phyloP scores from a whole-genome alignment of 2,113 vertebrate genomes.

The Himantopus leucocephalus region DNA sequence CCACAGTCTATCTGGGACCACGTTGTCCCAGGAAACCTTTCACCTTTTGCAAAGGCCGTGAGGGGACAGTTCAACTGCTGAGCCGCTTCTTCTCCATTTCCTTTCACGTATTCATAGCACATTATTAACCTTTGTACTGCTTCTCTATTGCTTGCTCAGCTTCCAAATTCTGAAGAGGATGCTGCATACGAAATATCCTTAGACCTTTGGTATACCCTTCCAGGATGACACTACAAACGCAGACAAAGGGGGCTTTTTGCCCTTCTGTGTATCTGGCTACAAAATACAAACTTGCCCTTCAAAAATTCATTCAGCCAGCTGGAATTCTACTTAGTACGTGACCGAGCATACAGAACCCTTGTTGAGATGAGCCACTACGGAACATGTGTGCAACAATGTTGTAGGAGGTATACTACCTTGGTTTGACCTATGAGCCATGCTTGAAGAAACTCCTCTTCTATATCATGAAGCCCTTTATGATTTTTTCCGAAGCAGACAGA shows the following conservation, averaged over 20 bases:
- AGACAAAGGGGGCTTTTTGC: background rate
- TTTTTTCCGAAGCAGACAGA: background rate
- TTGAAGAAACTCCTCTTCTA: background rate
- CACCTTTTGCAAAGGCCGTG: background rate
- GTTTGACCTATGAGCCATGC: background rate
- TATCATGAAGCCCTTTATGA: background rate
- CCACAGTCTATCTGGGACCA: background rate
- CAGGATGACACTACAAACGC: background rate
- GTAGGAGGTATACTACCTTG: background rate
- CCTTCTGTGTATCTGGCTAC: background rate
- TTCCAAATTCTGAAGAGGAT: background rate
- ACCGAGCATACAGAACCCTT: background rate
- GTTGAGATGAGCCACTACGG: background rate
- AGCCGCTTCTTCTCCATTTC: background rate
- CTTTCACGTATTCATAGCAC: background rate
- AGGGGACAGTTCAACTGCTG: background rate
- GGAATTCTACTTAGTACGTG: background rate
- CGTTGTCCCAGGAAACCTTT: background rate
- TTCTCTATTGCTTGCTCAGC: background rate
- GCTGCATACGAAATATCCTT: background rate
- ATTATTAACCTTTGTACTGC: background rate
- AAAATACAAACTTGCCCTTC: conserved; percentile 23
- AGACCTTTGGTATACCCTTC: background rate
- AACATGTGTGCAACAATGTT: background rate
- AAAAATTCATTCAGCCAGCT: background rate